Base-by-base conservation (phyloP, 2,113 vertebrate species). In the Dunckerocampus dactyliophorus region DNA sequence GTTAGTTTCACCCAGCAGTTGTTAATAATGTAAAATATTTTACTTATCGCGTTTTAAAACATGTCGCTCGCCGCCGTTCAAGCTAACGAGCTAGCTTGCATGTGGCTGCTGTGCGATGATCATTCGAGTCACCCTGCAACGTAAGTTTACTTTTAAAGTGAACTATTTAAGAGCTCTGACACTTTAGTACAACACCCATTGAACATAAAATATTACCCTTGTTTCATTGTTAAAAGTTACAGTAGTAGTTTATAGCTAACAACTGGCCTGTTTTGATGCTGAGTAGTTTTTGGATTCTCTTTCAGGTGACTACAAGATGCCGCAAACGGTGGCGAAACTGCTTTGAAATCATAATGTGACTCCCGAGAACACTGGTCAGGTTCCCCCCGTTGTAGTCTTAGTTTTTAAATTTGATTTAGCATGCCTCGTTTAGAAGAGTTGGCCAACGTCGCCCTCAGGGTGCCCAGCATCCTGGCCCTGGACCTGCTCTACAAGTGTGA, bases 401-500 rank as follows among this genome's bases (percentile, higher is more conserved):
- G 1, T 51, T 51, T 0, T 24, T 12, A 4, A 43, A 2, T 24
- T 16, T 24, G 3, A 15, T 24, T 15, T 51, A 17, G 64, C 65
- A 93, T 94, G 92, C 69, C 89, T 70, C 83, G 87, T 3, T 66
- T 92, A 75, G 93, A 93, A 22, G 84, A 89, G 47, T 24, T 93
- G 67, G 92, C 92, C 50, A 94, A 92, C 63, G 89, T 94, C 8
- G 87, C 83, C 37, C 88, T 94, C 21, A 81, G 93, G 74, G 90
- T 94, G 46, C 93, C 92, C 46, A 89, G 88, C 78, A 82, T 94
- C 11, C 75, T 92, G 66, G 64, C 92, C 43, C 77, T 94, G 80
- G 93, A 94, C 77, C 59, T 92, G 80, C 87, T 94, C 3, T 94
- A 93, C 60, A 93, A 91, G 77, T 93, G 90, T 88, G 92, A 94